These are phyloP conservation scores for Rhinopomastus cyanomelas DNA, from an alignment of 2,113 vertebrate species.

Conservation along the genomic window DNA sequence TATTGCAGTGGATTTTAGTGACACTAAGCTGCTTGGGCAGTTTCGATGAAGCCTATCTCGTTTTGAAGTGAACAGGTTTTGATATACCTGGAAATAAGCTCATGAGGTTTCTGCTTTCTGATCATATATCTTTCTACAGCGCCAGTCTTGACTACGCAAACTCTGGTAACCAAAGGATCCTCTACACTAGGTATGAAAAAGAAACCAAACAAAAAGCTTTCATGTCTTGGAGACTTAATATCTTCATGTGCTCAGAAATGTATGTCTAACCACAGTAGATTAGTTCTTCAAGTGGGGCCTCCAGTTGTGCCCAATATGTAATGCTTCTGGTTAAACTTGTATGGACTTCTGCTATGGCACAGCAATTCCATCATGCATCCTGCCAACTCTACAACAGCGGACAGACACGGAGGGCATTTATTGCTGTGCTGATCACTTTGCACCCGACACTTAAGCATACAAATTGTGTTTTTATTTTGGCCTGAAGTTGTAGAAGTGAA, in stretches of 20 bases:
- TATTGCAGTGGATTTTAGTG: background rate
- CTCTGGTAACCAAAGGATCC: background rate
- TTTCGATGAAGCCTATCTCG: background rate
- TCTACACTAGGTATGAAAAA: background rate
- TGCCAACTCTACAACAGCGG: background rate
- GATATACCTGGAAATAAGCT: background rate
- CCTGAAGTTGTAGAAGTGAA: background rate
- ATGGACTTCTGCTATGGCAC: background rate
- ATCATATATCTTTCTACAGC: background rate
- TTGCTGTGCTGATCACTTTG: background rate
- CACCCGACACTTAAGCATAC: background rate
- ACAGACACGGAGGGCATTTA: background rate
- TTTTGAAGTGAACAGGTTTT: background rate
- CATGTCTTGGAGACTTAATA: background rate
- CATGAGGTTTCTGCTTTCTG: background rate
- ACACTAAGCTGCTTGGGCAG: background rate
- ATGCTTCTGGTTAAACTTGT: background rate
- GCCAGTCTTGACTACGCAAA: background rate
- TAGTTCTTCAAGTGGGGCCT: background rate
- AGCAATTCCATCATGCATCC: background rate
- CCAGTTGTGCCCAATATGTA: background rate
- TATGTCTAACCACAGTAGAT: background rate
- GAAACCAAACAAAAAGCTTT: background rate
- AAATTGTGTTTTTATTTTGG: background rate
- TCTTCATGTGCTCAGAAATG: background rate